Percentiles rank a stretch among this genome's conserved stretches.
Conservation (phyloP, 1,140 invertebrate genomes). For the Globodera rostochiensis region DNA sequence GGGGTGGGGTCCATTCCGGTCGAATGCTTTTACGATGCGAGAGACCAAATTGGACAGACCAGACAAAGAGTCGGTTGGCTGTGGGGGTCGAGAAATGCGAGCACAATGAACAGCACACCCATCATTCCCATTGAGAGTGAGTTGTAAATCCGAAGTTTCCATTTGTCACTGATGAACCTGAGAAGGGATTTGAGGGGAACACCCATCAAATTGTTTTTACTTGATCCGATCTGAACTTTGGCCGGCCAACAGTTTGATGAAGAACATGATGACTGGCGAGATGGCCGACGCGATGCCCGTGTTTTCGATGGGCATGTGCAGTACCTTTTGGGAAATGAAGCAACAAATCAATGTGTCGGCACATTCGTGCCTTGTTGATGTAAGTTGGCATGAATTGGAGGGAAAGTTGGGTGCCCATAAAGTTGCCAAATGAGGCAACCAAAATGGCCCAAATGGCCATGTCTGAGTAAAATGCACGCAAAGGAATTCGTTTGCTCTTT, state of each 20-base stretch:
- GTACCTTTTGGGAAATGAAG: constrained; percentile 34
- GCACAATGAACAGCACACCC: constrained; percentile 56
- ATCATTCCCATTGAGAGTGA: constrained; percentile 53
- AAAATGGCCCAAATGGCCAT: constrained; percentile 53
- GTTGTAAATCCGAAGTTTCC: constrained; percentile 55
- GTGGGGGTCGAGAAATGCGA: constrained; percentile 50
- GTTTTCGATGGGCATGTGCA: constrained; percentile 55
- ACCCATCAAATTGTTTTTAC: constrained; percentile 6
- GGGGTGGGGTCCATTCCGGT: no score
- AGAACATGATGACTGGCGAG: constrained; percentile 60
- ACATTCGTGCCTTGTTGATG: constrained; percentile 46
- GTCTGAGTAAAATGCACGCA: constrained; percentile 44
- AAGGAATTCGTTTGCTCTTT: constrained; percentile 50
- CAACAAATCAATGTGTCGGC: background rate
- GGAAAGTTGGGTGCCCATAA: constrained; percentile 53
- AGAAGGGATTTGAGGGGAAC: constrained; percentile 2
- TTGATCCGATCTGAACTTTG: constrained; percentile 48
- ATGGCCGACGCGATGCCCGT: constrained; percentile 58
- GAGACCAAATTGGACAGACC: constrained; percentile 19
- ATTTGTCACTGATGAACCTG: constrained; percentile 44
- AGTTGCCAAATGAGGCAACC: constrained; percentile 53
- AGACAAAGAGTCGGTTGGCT: constrained; percentile 47
- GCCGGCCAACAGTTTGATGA: constrained; percentile 57
- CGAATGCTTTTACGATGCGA: background rate
- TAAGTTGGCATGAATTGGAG: constrained; percentile 53